A percentile compares a stretch with the other conserved stretches of the same genome.
Evolutionary conservation across 2,113 vertebrate species (phyloP).

Genomic region (Proteles cristata): DNA sequence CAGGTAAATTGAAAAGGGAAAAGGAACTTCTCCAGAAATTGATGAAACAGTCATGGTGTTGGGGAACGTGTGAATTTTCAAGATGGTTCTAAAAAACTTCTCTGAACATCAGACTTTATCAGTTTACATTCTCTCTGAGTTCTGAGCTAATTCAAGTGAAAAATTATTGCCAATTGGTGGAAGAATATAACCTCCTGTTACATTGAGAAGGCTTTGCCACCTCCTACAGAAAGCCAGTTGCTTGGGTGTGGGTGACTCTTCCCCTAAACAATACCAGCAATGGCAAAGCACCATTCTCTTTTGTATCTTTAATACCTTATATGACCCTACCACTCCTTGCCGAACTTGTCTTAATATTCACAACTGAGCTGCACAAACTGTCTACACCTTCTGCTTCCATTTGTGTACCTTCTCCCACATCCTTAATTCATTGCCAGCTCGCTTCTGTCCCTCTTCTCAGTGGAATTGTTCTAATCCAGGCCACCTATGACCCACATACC

Average conservation of each 20-base stretch:
- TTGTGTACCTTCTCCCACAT: background rate
- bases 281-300: background rate
- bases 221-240: background rate
- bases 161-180: background rate
- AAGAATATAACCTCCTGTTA: rapidly evolving
- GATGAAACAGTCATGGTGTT: background rate
- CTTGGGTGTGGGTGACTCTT: background rate
- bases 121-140: background rate
- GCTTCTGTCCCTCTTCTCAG: background rate
- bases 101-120: background rate
- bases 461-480: background rate
- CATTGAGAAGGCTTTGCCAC: rapidly evolving
- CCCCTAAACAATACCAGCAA: background rate
- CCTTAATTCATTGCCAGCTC: background rate
- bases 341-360: too few species aligned
- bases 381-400: background rate
- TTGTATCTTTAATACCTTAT: background rate
- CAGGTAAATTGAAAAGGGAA: slow-evolving; percentile 48
- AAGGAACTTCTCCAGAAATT: background rate
- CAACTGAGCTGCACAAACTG: background rate
- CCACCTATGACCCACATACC: rapidly evolving
- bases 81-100: background rate
- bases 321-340: background rate
- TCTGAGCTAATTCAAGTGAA: background rate
- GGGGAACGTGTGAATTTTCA: background rate